Conservation (phyloP, 2,888 invertebrate species). For the Magallana nippona region DNA sequence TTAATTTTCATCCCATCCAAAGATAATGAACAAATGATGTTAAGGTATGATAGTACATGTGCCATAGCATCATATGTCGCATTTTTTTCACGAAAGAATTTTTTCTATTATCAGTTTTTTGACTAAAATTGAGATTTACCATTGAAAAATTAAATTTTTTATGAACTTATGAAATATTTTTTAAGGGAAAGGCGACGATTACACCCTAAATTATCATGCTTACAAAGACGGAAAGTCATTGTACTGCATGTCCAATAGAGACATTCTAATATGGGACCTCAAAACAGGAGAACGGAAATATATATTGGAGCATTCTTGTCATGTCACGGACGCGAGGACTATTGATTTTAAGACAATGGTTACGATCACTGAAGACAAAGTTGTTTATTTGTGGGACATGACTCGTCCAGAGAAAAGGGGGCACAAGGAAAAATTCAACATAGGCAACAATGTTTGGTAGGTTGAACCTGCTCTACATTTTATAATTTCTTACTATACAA, state of each 20-base stretch:
- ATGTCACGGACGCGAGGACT: conserved; percentile 40
- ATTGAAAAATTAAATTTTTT: too few species aligned
- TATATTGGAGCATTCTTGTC: conserved; percentile 43
- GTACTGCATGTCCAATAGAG: conserved; percentile 39
- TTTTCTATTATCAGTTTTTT: too few species aligned
- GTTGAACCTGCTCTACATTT: background rate
- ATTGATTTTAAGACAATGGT: conserved; percentile 39
- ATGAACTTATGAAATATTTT: background rate
- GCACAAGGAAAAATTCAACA: conserved; percentile 17
- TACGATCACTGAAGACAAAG: conserved; percentile 46
- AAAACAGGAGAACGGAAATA: conserved; percentile 19
- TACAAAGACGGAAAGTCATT: conserved; percentile 37
- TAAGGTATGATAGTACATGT: too few species aligned
- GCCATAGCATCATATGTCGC: too few species aligned
- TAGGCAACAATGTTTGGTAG: conserved; percentile 39
- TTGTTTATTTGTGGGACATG: conserved; percentile 49
- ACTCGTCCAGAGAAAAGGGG: conserved; percentile 38
- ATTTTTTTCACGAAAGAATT: too few species aligned
- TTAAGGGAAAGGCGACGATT: conserved; percentile 39
- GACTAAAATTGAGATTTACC: too few species aligned
- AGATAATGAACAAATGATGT: too few species aligned
- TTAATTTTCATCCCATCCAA: too few species aligned
- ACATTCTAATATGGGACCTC: conserved; percentile 41
- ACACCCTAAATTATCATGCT: conserved; percentile 38
- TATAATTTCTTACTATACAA: too few species aligned